A percentile compares a stretch with the other conserved stretches of the same genome.
Evolutionary conservation across 2,797 vertebrate species (phyloP).

Genomic region (Erithacus rubecula): DNA sequence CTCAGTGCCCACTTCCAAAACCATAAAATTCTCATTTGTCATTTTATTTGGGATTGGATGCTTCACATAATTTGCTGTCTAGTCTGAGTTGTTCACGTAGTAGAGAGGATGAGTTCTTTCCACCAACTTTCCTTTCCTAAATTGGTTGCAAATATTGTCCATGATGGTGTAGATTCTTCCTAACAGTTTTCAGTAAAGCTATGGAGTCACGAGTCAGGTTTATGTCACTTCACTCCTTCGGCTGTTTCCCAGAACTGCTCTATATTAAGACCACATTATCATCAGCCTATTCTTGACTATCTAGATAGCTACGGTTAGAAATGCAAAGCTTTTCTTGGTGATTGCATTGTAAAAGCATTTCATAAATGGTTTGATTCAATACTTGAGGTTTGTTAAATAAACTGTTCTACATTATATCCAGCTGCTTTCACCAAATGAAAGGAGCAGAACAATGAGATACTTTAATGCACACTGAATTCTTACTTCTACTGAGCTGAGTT

Average conservation of each 20-base stretch:
- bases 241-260: background rate
- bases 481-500: background rate
- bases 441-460: background rate
- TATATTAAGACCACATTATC: slow-evolving; percentile 49
- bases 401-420: background rate
- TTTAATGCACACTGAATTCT: background rate
- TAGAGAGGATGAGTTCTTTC: background rate
- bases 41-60: background rate
- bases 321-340: background rate
- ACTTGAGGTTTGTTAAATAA: background rate
- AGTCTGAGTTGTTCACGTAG: background rate
- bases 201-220: background rate
- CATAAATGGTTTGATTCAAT: background rate
- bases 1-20: background rate
- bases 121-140: background rate
- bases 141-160: background rate
- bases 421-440: background rate
- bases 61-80: background rate
- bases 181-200: background rate
- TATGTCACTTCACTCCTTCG: slow-evolving; percentile 58
- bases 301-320: slow-evolving; percentile 6
- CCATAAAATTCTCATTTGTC: background rate
- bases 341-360: background rate
- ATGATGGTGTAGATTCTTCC: background rate
- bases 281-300: slow-evolving; percentile 9